phyloP scores from a whole-genome alignment of 2,888 invertebrate species.

The Odontomyia ornata region DNA sequence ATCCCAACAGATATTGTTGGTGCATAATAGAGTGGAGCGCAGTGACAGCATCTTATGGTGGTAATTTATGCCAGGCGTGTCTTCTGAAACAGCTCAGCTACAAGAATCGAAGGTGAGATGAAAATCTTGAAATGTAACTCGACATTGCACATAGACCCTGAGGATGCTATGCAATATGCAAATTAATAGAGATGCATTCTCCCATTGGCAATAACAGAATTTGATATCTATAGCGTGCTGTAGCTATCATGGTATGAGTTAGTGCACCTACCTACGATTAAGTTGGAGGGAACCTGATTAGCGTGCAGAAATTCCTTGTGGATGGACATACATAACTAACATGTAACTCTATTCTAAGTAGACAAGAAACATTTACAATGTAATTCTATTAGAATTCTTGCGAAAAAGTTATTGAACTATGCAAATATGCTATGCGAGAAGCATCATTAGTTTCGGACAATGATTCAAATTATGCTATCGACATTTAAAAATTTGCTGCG shows the following conservation, averaged over 20 bases:
- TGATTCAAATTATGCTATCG: too few species aligned
- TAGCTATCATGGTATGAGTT: not conserved
- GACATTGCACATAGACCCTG: not conserved
- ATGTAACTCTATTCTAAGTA: too few species aligned
- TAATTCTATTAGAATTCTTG: too few species aligned
- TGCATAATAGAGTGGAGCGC: conserved; percentile 13
- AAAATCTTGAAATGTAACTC: conserved; percentile 31
- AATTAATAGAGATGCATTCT: conserved; percentile 6
- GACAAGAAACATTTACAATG: too few species aligned
- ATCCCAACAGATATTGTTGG: not conserved
- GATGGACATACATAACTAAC: too few species aligned
- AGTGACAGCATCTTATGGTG: conserved; percentile 37
- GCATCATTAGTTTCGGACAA: too few species aligned
- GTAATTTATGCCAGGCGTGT: conserved; percentile 42
- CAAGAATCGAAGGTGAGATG: conserved; percentile 33
- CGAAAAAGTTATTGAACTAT: too few species aligned
- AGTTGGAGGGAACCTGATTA: not conserved
- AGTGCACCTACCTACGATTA: not conserved
- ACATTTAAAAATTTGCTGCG: too few species aligned
- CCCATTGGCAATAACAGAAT: not conserved
- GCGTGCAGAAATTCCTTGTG: too few species aligned
- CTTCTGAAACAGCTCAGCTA: conserved; percentile 20
- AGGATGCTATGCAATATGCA: conserved; percentile 7
- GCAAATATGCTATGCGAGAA: too few species aligned
- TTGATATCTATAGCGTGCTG: not conserved